These are phyloP conservation scores for Oligia latruncula DNA, from an alignment of 2,888 invertebrate genomes.

Conservation along the genomic window DNA sequence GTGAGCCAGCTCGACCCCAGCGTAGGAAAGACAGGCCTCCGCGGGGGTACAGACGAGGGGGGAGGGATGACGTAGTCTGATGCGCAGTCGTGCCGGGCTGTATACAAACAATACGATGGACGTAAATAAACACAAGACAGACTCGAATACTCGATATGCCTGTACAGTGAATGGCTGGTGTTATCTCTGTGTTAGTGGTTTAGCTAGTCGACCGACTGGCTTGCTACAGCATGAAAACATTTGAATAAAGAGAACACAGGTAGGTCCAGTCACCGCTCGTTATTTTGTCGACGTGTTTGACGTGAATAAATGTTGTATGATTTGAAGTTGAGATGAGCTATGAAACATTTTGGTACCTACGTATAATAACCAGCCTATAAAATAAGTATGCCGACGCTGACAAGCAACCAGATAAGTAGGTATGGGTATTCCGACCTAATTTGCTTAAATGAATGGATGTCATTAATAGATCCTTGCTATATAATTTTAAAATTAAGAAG, in stretches of 20 bases:
- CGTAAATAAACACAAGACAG: slow-evolving; percentile 89
- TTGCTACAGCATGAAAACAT: slow-evolving; percentile 63
- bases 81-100: slow-evolving; percentile 90
- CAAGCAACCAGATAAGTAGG: slow-evolving; percentile 17
- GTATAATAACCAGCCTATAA: background rate
- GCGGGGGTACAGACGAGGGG: slow-evolving; percentile 79
- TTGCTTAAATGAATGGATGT: slow-evolving; percentile 8
- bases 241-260: slow-evolving; percentile 47
- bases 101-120: slow-evolving; percentile 90
- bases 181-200: slow-evolving; percentile 85
- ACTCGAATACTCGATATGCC: slow-evolving; percentile 80
- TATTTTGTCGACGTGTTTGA: slow-evolving; percentile 16
- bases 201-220: slow-evolving; percentile 72
- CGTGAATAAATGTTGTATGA: slow-evolving; percentile 15
- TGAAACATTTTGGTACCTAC: slow-evolving; percentile 2
- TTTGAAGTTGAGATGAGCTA: slow-evolving; percentile 14
- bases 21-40: slow-evolving; percentile 84
- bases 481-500: background rate
- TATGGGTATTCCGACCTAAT: slow-evolving; percentile 7
- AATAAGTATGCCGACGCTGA: slow-evolving; percentile 9
- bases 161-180: slow-evolving; percentile 78
- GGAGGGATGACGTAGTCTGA: slow-evolving; percentile 86
- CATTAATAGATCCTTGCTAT: background rate
- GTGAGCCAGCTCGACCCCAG: slow-evolving; percentile 85
- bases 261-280: slow-evolving; percentile 16